Conservation (phyloP, 2,797 vertebrate species). For the Huso huso region DNA sequence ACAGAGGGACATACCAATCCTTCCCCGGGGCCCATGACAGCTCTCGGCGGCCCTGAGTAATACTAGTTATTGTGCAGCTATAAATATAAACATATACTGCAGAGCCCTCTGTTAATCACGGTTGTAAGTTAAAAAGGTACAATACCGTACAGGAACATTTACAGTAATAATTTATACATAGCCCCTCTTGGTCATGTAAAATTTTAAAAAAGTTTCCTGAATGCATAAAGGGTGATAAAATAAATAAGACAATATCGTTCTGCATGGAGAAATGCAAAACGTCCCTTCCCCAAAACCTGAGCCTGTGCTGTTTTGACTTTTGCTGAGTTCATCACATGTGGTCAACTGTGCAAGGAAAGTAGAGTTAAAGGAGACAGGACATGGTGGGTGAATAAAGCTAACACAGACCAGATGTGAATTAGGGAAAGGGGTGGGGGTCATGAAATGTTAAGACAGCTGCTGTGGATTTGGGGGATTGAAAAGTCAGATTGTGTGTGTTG, state of each 20-base stretch:
- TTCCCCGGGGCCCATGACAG: no score
- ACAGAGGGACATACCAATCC: no score
- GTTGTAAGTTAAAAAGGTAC: no score
- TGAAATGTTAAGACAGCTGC: background rate
- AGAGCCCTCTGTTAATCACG: no score
- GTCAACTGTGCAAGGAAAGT: background rate
- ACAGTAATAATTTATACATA: background rate
- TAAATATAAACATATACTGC: no score
- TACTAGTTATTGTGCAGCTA: no score
- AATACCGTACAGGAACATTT: no score
- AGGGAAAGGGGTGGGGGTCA: background rate
- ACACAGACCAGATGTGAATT: background rate
- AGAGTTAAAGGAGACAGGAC: background rate
- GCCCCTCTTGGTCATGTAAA: background rate
- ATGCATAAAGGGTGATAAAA: background rate
- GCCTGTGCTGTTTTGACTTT: background rate
- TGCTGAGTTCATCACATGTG: constrained; percentile 2
- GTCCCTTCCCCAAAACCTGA: background rate
- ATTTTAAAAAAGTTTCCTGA: background rate
- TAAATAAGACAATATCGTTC: background rate
- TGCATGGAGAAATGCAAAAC: background rate
- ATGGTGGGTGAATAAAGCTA: background rate
- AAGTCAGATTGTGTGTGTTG: background rate
- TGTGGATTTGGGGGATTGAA: background rate
- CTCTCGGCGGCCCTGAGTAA: no score